Evolutionary conservation across 2,888 invertebrate genomes (phyloP).

Genomic region (Limnephilus lunatus): DNA sequence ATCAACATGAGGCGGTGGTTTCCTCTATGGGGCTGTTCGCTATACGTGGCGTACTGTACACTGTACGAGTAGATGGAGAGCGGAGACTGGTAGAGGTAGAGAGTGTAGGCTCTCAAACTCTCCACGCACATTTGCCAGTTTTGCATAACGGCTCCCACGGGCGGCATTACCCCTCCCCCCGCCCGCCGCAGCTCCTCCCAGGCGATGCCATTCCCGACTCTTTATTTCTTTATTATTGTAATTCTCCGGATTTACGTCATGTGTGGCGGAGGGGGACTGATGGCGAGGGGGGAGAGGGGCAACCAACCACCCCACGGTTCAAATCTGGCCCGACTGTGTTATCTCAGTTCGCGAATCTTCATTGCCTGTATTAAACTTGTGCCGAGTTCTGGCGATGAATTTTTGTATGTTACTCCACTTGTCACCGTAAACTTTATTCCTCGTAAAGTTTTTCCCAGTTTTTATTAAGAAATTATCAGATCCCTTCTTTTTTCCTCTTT

Average conservation of each 20-base stretch:
- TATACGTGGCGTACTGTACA: neutral
- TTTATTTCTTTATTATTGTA: conserved; percentile 70
- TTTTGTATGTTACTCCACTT: conserved; percentile 7
- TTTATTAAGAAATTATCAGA: neutral
- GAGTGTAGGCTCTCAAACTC: neutral
- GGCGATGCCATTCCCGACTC: conserved; percentile 64
- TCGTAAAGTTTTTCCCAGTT: neutral
- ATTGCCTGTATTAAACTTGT: neutral
- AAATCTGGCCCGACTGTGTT: neutral
- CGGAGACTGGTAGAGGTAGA: neutral
- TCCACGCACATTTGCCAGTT: conserved; percentile 69
- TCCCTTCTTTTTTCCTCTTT: neutral
- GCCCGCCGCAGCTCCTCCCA: conserved; percentile 65
- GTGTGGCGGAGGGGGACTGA: conserved; percentile 42
- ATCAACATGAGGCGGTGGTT: neutral
- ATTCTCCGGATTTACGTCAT: conserved; percentile 66
- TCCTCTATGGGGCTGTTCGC: too few relatives aligned
- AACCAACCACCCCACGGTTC: neutral
- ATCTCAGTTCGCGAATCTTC: conserved; percentile 12
- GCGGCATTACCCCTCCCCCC: conserved; percentile 69
- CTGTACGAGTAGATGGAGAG: too few relatives aligned
- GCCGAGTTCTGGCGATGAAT: neutral
- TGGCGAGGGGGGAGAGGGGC: neutral
- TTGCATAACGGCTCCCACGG: conserved; percentile 73
- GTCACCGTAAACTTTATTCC: conserved; percentile 9